Evolutionary conservation across 2,113 vertebrate genomes (phyloP), one percentile per base, ranked within the genome.

Genomic region (Shinisaurus crocodilurus): DNA sequence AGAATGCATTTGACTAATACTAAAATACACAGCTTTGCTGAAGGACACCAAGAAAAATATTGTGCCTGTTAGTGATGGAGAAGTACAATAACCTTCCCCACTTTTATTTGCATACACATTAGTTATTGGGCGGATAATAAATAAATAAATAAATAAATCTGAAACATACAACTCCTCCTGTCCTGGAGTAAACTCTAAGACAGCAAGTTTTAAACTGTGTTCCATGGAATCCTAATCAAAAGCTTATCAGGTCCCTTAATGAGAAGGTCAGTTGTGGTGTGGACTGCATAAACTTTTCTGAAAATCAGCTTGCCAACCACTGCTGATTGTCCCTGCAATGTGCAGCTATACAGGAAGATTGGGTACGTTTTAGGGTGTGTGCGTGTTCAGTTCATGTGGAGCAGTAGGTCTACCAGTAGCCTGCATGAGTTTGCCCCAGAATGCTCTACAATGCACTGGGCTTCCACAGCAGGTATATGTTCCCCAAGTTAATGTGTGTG

Each of bases 1-100:
- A 93, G 94, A 94, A 89, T 29, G n/a, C 69, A 92, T 95, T 95
- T 82, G 13, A 32, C 65, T 82, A 80, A 89, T 37, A 90, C 90
- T 86, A 90, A 90, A 94, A 86, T 12, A 60, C 83, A 34, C 83
- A 65, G 65, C 82, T 81, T 91, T 83, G 89, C 90, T 88, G 82
- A 79, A 92, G 77, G 80, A 83, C 43, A 89, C 48, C 83, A 2
- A 91, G 77, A 43, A 90, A 91, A 89, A 54, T 69, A 40, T 54
- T 70, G 37, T 77, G 16, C 23, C 63, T 82, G 63, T 69, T 79
- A 54, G 43, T 45, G 43, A 50, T 29, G 43, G 15, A 23, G 63
- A 63, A 69, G 23, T n/a, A 37, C 15, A 67, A 29, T 32, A 34
- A 34, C 12, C 18, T 60, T n/a, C 37, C 29, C 32, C 72, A 27